Evolutionary conservation across 2,888 invertebrate species (phyloP).

Genomic region (Pedicia rivosa): DNA sequence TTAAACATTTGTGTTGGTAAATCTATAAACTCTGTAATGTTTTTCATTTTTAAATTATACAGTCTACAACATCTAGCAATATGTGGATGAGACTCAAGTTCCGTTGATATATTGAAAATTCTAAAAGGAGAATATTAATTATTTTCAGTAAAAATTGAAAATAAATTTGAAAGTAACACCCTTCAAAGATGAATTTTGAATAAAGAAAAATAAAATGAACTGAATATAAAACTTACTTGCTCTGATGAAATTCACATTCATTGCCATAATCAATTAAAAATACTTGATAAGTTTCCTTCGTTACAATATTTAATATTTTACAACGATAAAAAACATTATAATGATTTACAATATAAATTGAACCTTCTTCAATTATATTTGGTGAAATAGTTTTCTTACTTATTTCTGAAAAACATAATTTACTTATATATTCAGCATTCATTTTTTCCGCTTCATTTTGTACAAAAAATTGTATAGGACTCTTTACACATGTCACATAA

Average conservation of each 20-base stretch:
- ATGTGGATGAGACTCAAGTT: no score
- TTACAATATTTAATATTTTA: conserved; percentile 21
- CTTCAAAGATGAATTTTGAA: no score
- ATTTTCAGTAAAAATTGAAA: no score
- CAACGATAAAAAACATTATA: conserved; percentile 43
- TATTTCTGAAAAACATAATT: conserved; percentile 13
- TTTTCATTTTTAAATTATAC: no score
- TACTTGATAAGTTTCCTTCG: conserved; percentile 18
- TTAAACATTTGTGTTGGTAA: no score
- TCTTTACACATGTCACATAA: not conserved
- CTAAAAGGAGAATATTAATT: no score
- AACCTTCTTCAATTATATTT: conserved; percentile 29
- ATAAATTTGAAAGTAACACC: no score
- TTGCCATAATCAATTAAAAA: conserved; percentile 43
- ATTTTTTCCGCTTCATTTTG: not conserved
- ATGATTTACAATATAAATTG: conserved; percentile 44
- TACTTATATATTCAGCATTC: not conserved
- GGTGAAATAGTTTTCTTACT: conserved; percentile 14
- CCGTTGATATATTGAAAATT: no score
- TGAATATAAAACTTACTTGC: no score
- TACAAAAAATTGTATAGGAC: not conserved
- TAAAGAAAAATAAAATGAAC: no score
- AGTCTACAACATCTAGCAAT: no score
- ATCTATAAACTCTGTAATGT: no score
- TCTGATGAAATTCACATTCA: conserved; percentile 32